phyloP scores from a whole-genome alignment of 64 coral and sea anemone genomes.

The Cladopsammia gracilis region DNA sequence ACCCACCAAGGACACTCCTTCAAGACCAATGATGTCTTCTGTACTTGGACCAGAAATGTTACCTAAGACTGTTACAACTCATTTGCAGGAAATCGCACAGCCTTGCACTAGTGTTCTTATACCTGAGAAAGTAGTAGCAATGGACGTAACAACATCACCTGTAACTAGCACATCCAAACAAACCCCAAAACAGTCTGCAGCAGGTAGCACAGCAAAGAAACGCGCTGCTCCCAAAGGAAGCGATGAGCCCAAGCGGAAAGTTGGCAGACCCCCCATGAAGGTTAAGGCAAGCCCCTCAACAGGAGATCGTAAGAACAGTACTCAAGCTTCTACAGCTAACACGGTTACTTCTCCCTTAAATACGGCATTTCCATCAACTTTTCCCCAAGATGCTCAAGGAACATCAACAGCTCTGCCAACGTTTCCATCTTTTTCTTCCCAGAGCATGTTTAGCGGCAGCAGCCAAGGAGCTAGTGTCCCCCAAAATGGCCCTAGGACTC shows the following conservation, averaged over 20 bases:
- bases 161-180: not conserved
- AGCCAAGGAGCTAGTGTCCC: constrained; percentile 39
- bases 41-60: constrained; percentile 33
- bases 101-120: constrained; percentile 6
- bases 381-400: constrained; percentile 20
- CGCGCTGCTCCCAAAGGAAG: constrained; percentile 60
- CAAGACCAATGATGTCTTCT: not conserved
- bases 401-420: not conserved
- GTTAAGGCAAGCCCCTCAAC: not conserved
- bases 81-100: constrained; percentile 13
- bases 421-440: not conserved
- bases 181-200: constrained; percentile 10
- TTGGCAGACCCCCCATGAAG: constrained; percentile 82
- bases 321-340: constrained; percentile 29
- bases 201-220: constrained; percentile 55
- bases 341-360: constrained; percentile 39
- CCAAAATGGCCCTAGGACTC: constrained; percentile 34
- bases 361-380: constrained; percentile 36
- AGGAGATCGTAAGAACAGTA: not conserved
- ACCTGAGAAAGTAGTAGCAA: constrained; percentile 30
- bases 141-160: not conserved
- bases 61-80: constrained; percentile 5
- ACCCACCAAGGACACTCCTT: constrained; percentile 1
- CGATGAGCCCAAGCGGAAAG: constrained; percentile 93
- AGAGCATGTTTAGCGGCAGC: not conserved